Base-by-base conservation (phyloP, 2,797 vertebrate genomes). In the Danio jaintianensis region DNA sequence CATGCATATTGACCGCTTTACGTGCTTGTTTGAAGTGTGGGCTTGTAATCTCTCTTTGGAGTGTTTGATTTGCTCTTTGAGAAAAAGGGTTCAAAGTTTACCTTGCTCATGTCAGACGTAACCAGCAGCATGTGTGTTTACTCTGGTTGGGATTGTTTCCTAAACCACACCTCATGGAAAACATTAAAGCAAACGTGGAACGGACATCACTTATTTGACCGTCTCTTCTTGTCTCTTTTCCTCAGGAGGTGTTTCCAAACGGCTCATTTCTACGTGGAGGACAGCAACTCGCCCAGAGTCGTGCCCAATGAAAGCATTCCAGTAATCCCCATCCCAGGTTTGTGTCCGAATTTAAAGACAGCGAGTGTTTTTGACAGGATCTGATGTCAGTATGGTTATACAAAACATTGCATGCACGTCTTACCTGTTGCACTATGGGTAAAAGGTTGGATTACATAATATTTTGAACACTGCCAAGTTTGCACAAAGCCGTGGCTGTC, bases 171-270 rank as follows among this genome's bases (percentile, higher is more conserved):
- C 52, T 42, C 42, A 80, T 70, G 38, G 69, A 69, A 12, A 29
- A 73, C 67, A 58, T 69, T 43, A 38, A 40, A 80, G 48, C 74
- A 29, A 80, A 62, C 40, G 43, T 47, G 78, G 48, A 68, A 10
- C 50, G 5, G 7, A 10, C 53, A 12, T 73, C 7, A 22, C 18
- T 15, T 55, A 61, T 42, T 38, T 67, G 7, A 36, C 48, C 36
- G 1, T 58, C 13, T 72, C 16, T 67, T 56, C 22, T 42, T 18
- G n/a, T 58, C 22, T 64, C 18, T 77, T 22, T 84, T 83, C 62
- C 75, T 81, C 92, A 98, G 97, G 90, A 97, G 97, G 91, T 98
- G 96, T 94, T 98, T 98, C 87, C 97, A 98, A 88, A 96, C 96
- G 11, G 96, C 96, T 70, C 96, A 98, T 90, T 96, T 98, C 90